Conservation (phyloP, 2,113 vertebrate genomes). For the Orthonyx spaldingii region DNA sequence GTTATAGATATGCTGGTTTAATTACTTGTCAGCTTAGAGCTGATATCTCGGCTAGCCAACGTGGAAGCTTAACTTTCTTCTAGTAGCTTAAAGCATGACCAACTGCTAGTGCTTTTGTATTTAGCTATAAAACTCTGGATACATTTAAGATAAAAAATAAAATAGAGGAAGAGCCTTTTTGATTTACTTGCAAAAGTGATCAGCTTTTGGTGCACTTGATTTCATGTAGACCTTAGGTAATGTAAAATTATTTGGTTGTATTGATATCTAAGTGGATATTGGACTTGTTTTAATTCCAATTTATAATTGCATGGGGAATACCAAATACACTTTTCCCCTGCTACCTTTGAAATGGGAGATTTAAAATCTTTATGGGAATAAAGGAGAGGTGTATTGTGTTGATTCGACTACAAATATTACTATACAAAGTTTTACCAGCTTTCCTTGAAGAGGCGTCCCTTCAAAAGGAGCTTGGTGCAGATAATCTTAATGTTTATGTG, state of each 20-base stretch:
- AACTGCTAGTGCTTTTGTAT: constrained; percentile 87
- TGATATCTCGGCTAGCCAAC: constrained; percentile 91
- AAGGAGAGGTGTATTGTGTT: not conserved
- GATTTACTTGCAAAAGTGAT: constrained; percentile 65
- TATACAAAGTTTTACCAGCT: not conserved
- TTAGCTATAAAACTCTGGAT: constrained; percentile 83
- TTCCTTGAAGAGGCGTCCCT: not conserved
- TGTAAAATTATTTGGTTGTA: not conserved
- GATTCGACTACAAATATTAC: not conserved
- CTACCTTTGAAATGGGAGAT: not conserved
- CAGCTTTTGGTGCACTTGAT: not conserved
- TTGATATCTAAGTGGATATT: not conserved
- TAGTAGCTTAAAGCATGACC: constrained; percentile 94
- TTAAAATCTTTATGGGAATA: not conserved
- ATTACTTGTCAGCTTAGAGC: constrained; percentile 98
- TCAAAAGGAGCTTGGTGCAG: not conserved
- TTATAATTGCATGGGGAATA: not conserved
- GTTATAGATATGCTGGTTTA: constrained; percentile 96
- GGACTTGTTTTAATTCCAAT: not conserved
- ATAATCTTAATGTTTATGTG: not conserved
- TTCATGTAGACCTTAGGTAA: not conserved
- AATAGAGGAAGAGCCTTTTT: constrained; percentile 75
- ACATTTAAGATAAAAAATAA: constrained; percentile 84
- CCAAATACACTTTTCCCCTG: not conserved
- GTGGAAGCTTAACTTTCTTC: constrained; percentile 91